A percentile compares a stretch with the other conserved stretches of the same genome.
These are phyloP conservation scores for Drosophila pruinosa DNA, from an alignment of 1,140 invertebrate genomes.

Conservation along the genomic window DNA sequence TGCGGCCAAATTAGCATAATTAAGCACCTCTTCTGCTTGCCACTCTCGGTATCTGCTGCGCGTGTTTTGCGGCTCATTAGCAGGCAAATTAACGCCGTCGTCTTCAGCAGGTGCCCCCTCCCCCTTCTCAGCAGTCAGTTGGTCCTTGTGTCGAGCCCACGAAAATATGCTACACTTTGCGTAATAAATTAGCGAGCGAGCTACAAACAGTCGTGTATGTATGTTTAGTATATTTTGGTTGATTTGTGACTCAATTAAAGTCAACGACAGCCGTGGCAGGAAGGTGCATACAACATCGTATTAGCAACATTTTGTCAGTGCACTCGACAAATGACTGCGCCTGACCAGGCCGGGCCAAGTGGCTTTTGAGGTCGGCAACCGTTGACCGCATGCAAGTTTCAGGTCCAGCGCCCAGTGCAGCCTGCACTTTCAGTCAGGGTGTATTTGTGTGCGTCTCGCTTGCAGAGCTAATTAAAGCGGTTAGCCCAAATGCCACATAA, in stretches of 20 bases:
- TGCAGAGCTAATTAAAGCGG: constrained; percentile 74
- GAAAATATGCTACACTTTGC: constrained; percentile 69
- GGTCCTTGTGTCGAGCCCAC: constrained; percentile 26
- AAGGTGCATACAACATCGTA: constrained; percentile 53
- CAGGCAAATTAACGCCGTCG: constrained; percentile 70
- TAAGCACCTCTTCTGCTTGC: constrained; percentile 50
- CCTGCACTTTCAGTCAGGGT: constrained; percentile 27
- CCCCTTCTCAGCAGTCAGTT: background rate
- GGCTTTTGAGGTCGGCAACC: constrained; percentile 64
- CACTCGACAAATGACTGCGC: constrained; percentile 57
- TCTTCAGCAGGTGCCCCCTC: constrained; percentile 42
- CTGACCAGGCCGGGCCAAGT: constrained; percentile 59
- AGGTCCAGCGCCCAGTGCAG: constrained; percentile 24
- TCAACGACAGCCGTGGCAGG: constrained; percentile 64
- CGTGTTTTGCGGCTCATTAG: constrained; percentile 72
- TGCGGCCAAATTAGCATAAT: constrained; percentile 64
- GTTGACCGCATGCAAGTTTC: constrained; percentile 58
- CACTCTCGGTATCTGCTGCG: constrained; percentile 16
- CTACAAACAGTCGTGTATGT: constrained; percentile 34
- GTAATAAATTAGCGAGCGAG: constrained; percentile 74
- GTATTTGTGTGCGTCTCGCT: constrained; percentile 23
- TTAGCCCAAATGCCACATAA: constrained; percentile 78
- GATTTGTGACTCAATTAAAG: constrained; percentile 82
- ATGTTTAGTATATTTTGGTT: constrained; percentile 79
- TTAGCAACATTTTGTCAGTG: constrained; percentile 50